phyloP scores from a whole-genome alignment of 2,113 vertebrate species.

The Oplegnathus fasciatus region DNA sequence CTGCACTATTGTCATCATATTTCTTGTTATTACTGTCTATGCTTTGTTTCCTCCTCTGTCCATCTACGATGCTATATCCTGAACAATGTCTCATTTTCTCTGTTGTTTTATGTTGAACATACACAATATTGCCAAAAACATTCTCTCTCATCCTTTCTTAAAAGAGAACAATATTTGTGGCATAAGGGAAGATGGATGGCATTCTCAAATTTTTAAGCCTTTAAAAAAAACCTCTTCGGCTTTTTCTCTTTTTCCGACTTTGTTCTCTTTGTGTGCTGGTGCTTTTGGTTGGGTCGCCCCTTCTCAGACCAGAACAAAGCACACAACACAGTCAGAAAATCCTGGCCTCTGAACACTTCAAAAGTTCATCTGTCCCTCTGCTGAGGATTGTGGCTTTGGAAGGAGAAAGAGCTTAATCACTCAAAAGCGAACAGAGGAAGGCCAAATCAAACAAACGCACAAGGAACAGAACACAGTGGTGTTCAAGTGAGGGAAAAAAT shows the following conservation, averaged over 20 bases:
- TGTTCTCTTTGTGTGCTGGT: slow-evolving; percentile 43
- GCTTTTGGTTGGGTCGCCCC: slow-evolving; percentile 32
- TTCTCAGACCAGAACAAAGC: slow-evolving; percentile 61
- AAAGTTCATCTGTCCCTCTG: slow-evolving; percentile 66
- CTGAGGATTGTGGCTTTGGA: slow-evolving; percentile 49
- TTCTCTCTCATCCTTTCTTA: slow-evolving; percentile 13
- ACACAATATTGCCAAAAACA: slow-evolving; percentile 12
- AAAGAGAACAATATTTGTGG: slow-evolving; percentile 47
- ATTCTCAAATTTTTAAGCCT: slow-evolving; percentile 52
- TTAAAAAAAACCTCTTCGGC: background rate
- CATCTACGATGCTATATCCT: background rate
- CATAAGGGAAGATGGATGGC: slow-evolving; percentile 37
- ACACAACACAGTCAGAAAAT: slow-evolving; percentile 32
- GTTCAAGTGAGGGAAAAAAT: background rate
- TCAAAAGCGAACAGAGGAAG: slow-evolving; percentile 50
- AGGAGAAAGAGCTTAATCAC: slow-evolving; percentile 57
- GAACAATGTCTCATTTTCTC: background rate
- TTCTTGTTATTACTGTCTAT: slow-evolving; percentile 5
- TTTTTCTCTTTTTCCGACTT: slow-evolving; percentile 15
- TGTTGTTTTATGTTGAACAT: slow-evolving; percentile 24
- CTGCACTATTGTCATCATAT: no score
- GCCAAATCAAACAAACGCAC: slow-evolving; percentile 24
- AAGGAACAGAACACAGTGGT: background rate
- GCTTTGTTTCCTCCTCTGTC: slow-evolving; percentile 18
- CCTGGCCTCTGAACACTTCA: slow-evolving; percentile 59